Base-by-base conservation (phyloP, 2,797 vertebrate genomes). In the Lophius americanus region DNA sequence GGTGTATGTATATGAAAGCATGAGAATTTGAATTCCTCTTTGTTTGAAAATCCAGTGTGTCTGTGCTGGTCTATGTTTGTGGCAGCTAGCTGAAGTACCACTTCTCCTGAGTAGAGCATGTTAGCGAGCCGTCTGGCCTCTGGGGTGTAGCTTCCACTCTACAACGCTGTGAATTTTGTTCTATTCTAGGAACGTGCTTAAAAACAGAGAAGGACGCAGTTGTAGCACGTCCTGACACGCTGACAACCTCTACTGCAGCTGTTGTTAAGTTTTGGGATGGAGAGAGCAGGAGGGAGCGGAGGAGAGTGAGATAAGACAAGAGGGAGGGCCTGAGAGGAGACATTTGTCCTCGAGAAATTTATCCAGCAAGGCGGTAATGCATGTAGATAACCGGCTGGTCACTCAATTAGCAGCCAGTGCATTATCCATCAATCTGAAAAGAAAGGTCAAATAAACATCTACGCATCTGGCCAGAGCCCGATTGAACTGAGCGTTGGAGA, bases 161-260 rank as follows among this genome's bases (percentile, higher is more conserved):
- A 78, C 83, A 23, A 78, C 3, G 10, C 79, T 85, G 76, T 43
- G 70, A 83, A 86, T 10, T 41, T 53, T 64, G 77, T 85, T 88
- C 91, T 93, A 90, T 91, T 91, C 90, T 89, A 85, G 85, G 91
- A 89, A 88, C 70, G 60, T 76, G 83, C 79, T 84, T 88, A 79
- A 87, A 88, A 88, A 84, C 80, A 75, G 72, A 76, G 73, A 76
- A 68, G 70, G 89, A 71, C 76, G 81, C 76, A 70, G 70, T 82
- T 75, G 78, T 84, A 79, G 79, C 81, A 84, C 79, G 88, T 82
- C 76, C 71, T 88, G 89, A 88, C 88, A 89, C 78, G 79, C 68
- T 23, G 23, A 23, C 78, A 82, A 80, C 78, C 76, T 76, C 79
- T 76, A 65, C 60, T 82, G 63, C 76, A 75, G 76, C 81, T 79